Percentiles rank a stretch among this genome's conserved stretches.
Conservation (phyloP, 2,888 invertebrate species). For the Lithophane ornitopus region DNA sequence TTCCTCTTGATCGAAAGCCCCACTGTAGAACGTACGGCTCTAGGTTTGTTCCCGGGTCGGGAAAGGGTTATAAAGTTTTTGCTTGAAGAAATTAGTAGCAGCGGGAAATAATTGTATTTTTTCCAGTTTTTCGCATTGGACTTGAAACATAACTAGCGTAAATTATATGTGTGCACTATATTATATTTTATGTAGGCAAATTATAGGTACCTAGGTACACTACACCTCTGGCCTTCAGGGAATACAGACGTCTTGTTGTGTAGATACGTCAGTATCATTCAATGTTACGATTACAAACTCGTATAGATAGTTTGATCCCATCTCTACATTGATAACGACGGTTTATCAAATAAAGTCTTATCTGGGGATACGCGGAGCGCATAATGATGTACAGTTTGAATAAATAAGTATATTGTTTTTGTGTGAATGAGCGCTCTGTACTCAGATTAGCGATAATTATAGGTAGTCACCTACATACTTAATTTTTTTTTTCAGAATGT, state of each 20-base stretch:
- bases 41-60: neutral
- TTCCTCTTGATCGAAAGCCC: neutral
- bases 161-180: neutral
- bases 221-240: no score
- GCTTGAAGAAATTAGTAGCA: neutral
- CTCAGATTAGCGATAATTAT: neutral
- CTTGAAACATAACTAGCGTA: neutral
- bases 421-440: neutral
- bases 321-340: constrained; percentile 30
- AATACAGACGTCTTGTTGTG: no score
- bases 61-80: neutral
- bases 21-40: neutral
- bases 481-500: no score
- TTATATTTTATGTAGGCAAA: no score
- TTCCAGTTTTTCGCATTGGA: no score
- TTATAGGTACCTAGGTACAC: no score
- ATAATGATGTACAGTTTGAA: neutral
- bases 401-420: neutral
- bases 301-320: neutral
- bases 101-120: no score
- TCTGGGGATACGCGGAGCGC: neutral
- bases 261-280: neutral
- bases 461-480: no score
- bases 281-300: neutral
- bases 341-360: constrained; percentile 22